phyloP scores from a whole-genome alignment of 2,113 vertebrate genomes.

The Panurus biarmicus region DNA sequence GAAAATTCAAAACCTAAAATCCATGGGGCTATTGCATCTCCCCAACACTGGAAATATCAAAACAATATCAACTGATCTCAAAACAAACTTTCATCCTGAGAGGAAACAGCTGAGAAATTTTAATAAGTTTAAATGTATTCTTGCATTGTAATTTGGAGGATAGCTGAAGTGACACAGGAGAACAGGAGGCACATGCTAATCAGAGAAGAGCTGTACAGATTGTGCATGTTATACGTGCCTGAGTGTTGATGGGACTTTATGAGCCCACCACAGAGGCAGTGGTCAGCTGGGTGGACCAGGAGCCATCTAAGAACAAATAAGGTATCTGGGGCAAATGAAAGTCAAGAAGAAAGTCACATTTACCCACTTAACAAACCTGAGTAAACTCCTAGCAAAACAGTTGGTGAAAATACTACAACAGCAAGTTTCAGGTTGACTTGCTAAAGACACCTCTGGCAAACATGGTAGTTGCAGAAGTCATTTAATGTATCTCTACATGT shows the following conservation, averaged over 20 bases:
- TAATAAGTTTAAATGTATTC: not conserved
- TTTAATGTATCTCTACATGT: not conserved
- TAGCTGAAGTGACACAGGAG: not conserved
- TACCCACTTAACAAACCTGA: not conserved
- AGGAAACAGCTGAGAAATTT: not conserved
- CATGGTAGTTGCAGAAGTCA: not conserved
- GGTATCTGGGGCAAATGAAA: not conserved
- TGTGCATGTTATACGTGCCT: not conserved
- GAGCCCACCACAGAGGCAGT: not conserved
- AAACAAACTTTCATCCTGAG: not conserved
- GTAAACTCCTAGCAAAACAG: not conserved
- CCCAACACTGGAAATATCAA: not conserved
- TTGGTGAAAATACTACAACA: not conserved
- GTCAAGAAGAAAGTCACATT: not conserved
- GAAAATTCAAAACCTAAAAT: not conserved
- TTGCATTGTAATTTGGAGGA: not conserved
- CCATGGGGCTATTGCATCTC: not conserved
- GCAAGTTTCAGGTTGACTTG: conserved; percentile 18
- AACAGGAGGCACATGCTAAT: not conserved
- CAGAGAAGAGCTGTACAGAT: not conserved
- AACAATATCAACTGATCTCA: not conserved
- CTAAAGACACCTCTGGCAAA: not conserved
- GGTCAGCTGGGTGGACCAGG: not conserved
- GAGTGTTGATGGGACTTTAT: not conserved
- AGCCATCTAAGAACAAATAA: not conserved